Conservation (phyloP, 2,113 vertebrate species). For the Machaerirhynchus nigripectus region DNA sequence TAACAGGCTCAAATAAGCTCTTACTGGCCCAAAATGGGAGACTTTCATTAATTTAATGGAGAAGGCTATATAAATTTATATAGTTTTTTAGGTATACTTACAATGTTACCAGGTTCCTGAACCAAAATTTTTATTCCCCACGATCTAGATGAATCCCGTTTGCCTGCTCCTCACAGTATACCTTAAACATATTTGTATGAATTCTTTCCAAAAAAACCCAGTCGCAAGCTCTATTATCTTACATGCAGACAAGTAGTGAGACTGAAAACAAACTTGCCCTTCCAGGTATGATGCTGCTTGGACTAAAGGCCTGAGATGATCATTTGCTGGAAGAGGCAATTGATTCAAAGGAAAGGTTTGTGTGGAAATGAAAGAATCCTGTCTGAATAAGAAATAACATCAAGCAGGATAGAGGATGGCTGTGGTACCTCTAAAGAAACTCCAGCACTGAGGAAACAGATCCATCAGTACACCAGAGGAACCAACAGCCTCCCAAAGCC, state of each 20-base stretch:
- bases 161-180: background rate
- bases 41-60: background rate
- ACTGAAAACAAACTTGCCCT: background rate
- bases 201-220: background rate
- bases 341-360: background rate
- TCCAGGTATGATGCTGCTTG: background rate
- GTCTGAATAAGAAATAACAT: conserved; percentile 15
- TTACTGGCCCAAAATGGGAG: background rate
- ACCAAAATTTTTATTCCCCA: background rate
- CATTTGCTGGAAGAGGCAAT: background rate
- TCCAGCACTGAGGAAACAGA: background rate
- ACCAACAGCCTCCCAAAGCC: background rate
- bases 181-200: background rate
- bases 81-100: background rate
- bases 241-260: background rate
- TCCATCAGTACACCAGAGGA: background rate
- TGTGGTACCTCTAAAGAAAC: conserved; percentile 10
- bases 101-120: background rate
- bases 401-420: conserved; percentile 3
- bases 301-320: background rate
- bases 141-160: background rate
- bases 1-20: background rate
- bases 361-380: background rate
- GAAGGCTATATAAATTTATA: background rate
- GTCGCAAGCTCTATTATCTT: background rate